Conservation (phyloP, 2,888 invertebrate genomes). For the Drosophila merina region DNA sequence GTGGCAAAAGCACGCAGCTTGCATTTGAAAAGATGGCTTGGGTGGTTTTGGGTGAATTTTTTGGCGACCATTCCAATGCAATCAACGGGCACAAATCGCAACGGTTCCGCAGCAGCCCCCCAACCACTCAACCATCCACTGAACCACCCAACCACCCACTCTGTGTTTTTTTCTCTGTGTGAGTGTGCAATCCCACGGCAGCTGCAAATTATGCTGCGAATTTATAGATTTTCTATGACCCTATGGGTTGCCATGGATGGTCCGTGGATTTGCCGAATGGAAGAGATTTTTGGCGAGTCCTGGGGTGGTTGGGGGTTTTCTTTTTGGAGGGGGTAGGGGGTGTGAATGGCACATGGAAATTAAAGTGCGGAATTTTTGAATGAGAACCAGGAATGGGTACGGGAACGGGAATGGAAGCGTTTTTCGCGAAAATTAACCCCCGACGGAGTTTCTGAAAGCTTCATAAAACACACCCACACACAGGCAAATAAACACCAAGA, state of each 20-base stretch:
- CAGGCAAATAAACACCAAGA: conserved; percentile 10
- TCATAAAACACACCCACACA: conserved; percentile 28
- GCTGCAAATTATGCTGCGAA: conserved; percentile 64
- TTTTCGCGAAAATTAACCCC: conserved; percentile 49
- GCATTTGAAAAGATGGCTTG: background rate
- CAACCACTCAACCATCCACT: background rate
- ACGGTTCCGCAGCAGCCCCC: background rate
- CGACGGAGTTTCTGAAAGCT: conserved; percentile 40
- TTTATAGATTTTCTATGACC: conserved; percentile 72
- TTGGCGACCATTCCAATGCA: conserved; percentile 12
- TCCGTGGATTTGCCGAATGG: conserved; percentile 14
- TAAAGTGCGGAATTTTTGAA: conserved; percentile 39
- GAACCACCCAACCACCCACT: background rate
- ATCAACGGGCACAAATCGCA: conserved; percentile 4
- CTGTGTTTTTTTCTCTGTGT: conserved; percentile 2
- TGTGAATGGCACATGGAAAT: conserved; percentile 36
- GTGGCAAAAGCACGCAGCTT: background rate
- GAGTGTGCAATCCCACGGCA: conserved; percentile 10
- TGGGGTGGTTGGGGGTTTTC: background rate
- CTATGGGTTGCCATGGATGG: conserved; percentile 26
- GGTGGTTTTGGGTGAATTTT: conserved; percentile 10
- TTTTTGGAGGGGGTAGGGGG: too few relatives aligned
- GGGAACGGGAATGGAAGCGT: conserved; percentile 11
- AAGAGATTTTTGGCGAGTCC: background rate
- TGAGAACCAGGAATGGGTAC: conserved; percentile 1